Evolutionary conservation across 2,113 vertebrate species (phyloP), one percentile per base, ranked within the genome.

Genomic region (Nycticryphes semicollaris): DNA sequence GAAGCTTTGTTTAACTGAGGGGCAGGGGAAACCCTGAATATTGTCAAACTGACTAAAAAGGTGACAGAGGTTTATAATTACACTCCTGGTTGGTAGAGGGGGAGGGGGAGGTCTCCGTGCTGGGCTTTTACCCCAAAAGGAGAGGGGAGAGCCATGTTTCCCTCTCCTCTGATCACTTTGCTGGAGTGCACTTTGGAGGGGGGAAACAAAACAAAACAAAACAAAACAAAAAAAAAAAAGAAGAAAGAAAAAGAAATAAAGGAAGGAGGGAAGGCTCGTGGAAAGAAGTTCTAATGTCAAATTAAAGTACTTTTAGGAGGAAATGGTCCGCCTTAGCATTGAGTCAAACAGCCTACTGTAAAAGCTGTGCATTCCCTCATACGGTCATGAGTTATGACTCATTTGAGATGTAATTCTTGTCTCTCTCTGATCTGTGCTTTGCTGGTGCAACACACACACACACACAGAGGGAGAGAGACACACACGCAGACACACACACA

Each of bases 351-450:
- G 96, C 94, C 97, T 85, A 87, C 97, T 98, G 97, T 97, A 97
- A 97, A 94, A 97, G 97, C 94, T 87, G 96, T 96, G 97, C 97
- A 97, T 98, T 98, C 98, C 97, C 97, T 98, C 98, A 96, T 97
- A 97, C 97, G 97, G 98, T 97, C 97, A 98, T 97, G 97, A 98
- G 98, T 98, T 97, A 97, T 98, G 97, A 98, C 96, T 98, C 98
- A 98, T 98, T 97, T 96, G 98, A 98, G 98, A 98, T 98, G 98
- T 96, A 98, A 98, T 98, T 98, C 97, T 98, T 97, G 96, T 98
- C 97, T 98, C 96, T 92, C 95, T 94, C 97, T 91, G 95, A 97
- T 98, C 98, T 97, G 98, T 97, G 98, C 97, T 97, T 96, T 96
- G 96, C 98, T 96, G 96, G 97, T 97, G 97, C 97, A 97, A 96